Conservation (phyloP, 2,113 vertebrate species). For the Bubo scandiacus region DNA sequence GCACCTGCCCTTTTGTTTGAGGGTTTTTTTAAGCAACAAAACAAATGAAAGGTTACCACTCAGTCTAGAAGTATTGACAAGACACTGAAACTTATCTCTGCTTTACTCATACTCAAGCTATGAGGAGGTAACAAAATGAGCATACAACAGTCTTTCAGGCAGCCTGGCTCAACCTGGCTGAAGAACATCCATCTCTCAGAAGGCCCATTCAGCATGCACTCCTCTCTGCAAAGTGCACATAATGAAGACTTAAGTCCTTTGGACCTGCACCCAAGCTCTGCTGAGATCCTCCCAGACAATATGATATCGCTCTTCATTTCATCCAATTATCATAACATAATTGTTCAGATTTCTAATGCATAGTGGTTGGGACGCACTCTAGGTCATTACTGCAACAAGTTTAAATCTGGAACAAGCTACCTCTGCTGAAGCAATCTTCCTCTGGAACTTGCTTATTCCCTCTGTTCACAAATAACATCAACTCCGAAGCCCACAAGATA, state of each 20-base stretch:
- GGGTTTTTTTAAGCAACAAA: neutral
- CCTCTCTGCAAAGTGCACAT: neutral
- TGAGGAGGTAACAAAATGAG: fast-evolving
- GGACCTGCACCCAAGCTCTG: neutral
- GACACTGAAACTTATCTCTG: neutral
- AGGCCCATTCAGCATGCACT: fast-evolving
- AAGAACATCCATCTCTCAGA: neutral
- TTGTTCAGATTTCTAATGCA: neutral
- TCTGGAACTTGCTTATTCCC: neutral
- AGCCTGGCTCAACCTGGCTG: neutral
- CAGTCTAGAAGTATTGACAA: neutral
- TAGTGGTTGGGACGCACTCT: neutral
- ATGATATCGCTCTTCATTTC: neutral
- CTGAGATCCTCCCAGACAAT: neutral
- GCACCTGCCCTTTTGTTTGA: neutral
- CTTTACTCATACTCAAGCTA: neutral
- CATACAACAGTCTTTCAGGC: neutral
- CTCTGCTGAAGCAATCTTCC: neutral
- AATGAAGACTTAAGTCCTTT: neutral
- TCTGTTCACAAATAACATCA: neutral
- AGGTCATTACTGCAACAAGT: neutral
- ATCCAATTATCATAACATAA: neutral
- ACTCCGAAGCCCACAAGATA: neutral
- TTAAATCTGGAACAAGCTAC: neutral
- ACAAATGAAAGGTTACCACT: neutral